Base-by-base conservation (phyloP, 1,140 invertebrate species). In the Bombus balteatus region DNA sequence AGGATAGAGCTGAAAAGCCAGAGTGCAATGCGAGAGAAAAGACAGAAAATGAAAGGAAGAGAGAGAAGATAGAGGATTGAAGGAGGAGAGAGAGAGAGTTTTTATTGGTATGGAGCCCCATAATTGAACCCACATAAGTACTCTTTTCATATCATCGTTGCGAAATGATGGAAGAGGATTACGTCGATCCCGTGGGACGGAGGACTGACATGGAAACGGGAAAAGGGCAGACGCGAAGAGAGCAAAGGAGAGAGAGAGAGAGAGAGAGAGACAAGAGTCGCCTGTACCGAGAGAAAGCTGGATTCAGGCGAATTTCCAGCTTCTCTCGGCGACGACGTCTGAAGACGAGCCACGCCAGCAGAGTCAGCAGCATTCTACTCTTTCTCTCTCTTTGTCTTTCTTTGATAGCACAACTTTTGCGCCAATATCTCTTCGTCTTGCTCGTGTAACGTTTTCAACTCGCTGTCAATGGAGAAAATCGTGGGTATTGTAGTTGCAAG, bases 101-200 rank as follows among this genome's bases (percentile, higher is more conserved):
- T 90, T 89, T 90, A 90, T 92, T 91, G 87, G 83, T 78, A 76
- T 57, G 83, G 68, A 84, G 81, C 70, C 73, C 84, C 87, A 88
- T 93, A 92, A 93, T 93, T 92, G 92, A 92, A 93, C 88, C 88
- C 90, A 90, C 90, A 90, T 92, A 92, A 93, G 90, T 91, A 91
- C 88, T 91, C 88, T 92, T 92, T 92, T 93, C 89, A 86, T 90
- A 90, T 90, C 89, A 83, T 88, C 86, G 82, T 86, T 86, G 88
- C 84, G 91, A 92, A 92, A 92, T 92, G 91, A 93, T 92, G 89
- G 90, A 90, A 92, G 92, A 91, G 92, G 92, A 93, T 93, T 92
- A 93, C 84, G 87, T 79, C 76, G 83, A 91, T 91, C 92, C 91
- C 92, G 41, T 71, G 92, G 88, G 92, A 93, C 74, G 75, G 25